Conservation (phyloP, 2,888 invertebrate genomes). For the Caenorhabditis imperialis region DNA sequence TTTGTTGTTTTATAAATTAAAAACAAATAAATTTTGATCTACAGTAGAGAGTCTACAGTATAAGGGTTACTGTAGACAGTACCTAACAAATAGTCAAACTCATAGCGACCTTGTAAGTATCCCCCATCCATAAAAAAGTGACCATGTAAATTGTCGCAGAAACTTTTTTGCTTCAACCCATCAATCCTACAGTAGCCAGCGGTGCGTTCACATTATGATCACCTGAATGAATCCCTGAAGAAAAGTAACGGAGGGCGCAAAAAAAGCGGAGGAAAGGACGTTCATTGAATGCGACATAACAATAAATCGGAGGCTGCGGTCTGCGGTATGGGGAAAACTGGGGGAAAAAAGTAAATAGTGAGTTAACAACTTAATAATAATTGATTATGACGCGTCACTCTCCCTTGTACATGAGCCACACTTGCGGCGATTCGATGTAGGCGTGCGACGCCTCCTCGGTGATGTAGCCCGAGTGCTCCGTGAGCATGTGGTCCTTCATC, state of each 20-base stretch:
- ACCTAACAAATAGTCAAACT: constrained; percentile 7
- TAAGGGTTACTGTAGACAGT: too few relatives aligned
- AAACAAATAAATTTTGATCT: too few relatives aligned
- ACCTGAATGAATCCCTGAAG: constrained; percentile 45
- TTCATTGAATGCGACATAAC: constrained; percentile 35
- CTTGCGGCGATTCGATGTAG: constrained; percentile 77
- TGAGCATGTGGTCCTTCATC: constrained; percentile 77
- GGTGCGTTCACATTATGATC: constrained; percentile 51
- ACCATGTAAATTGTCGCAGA: constrained; percentile 49
- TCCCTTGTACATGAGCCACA: constrained; percentile 78
- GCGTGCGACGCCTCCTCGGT: constrained; percentile 74
- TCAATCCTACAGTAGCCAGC: constrained; percentile 40
- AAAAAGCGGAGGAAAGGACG: constrained; percentile 22
- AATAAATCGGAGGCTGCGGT: background rate
- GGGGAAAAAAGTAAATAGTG: background rate
- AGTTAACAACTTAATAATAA: constrained; percentile 6
- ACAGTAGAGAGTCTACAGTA: too few relatives aligned
- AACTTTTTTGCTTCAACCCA: constrained; percentile 17
- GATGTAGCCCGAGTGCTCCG: constrained; percentile 76
- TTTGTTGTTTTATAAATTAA: too few relatives aligned
- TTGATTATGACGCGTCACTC: constrained; percentile 62
- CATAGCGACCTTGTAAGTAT: constrained; percentile 46
- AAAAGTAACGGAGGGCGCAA: constrained; percentile 34
- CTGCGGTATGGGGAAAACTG: background rate
- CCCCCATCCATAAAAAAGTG: constrained; percentile 24